These are phyloP conservation scores for Hyperoplus immaculatus DNA, from an alignment of 2,797 vertebrate genomes.

Conservation along the genomic window DNA sequence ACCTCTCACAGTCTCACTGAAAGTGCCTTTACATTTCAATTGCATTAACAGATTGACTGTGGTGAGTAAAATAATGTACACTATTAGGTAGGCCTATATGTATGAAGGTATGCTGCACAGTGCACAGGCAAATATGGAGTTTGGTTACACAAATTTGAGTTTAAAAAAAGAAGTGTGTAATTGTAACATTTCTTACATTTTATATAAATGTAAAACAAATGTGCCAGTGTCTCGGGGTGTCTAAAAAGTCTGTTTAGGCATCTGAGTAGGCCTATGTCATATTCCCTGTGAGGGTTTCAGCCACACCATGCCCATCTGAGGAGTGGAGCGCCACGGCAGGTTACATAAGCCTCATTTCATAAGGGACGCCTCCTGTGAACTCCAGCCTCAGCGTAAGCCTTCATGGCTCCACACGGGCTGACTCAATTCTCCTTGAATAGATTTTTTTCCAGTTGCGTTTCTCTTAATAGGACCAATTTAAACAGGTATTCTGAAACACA, in stretches of 20 bases:
- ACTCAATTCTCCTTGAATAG: slow-evolving; percentile 18
- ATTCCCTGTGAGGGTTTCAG: slow-evolving; percentile 42
- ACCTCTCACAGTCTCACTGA: slow-evolving; percentile 40
- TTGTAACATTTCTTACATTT: slow-evolving; percentile 10
- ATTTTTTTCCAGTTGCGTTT: neutral
- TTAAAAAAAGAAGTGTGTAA: neutral
- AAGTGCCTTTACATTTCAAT: slow-evolving; percentile 70
- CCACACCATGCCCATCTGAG: slow-evolving; percentile 39
- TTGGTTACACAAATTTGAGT: slow-evolving; percentile 6
- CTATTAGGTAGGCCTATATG: neutral
- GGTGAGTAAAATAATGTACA: slow-evolving; percentile 7
- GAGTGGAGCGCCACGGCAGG: slow-evolving; percentile 32
- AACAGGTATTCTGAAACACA: slow-evolving; percentile 6
- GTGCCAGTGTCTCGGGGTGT: slow-evolving; percentile 3
- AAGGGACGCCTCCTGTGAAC: slow-evolving; percentile 50
- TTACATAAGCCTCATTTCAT: slow-evolving; percentile 63
- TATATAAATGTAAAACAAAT: slow-evolving; percentile 5
- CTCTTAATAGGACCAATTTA: neutral
- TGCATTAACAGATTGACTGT: slow-evolving; percentile 68
- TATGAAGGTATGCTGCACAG: neutral
- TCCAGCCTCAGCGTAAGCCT: slow-evolving; percentile 29
- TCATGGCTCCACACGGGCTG: slow-evolving; percentile 36
- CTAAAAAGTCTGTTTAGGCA: slow-evolving; percentile 30
- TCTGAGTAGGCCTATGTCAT: slow-evolving; percentile 13
- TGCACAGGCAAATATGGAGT: slow-evolving; percentile 1